Conservation (phyloP, 2,888 invertebrate species). For the Sisyra nigra region DNA sequence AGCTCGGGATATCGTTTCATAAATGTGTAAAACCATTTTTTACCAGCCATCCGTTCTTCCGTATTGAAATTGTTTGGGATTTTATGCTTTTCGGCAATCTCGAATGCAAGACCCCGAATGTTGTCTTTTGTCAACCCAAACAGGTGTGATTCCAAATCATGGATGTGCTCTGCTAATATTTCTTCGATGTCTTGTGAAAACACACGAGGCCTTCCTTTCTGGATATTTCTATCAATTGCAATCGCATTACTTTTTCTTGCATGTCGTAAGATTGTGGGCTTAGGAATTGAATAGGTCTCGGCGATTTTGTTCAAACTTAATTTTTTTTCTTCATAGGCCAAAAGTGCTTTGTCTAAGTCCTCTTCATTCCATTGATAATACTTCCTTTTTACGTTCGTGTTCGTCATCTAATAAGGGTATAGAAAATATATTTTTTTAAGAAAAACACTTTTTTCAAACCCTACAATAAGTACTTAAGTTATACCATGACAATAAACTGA, state of each 20-base stretch:
- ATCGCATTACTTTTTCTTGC: slow-evolving; percentile 11
- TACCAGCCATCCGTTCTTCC: slow-evolving; percentile 10
- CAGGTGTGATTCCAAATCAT: slow-evolving; percentile 11
- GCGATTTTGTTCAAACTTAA: slow-evolving; percentile 11
- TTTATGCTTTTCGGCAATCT: slow-evolving; percentile 11
- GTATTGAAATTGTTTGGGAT: slow-evolving; percentile 10
- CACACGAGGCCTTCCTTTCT: slow-evolving; percentile 7
- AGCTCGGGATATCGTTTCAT: slow-evolving; percentile 13
- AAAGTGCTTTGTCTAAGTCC: slow-evolving; percentile 10
- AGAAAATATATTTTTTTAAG: slow-evolving; percentile 1
- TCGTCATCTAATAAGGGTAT: neutral
- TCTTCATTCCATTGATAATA: slow-evolving; percentile 10
- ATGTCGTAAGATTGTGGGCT: slow-evolving; percentile 12
- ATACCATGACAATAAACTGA: no score
- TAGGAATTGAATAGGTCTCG: slow-evolving; percentile 11
- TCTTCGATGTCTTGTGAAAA: slow-evolving; percentile 11
- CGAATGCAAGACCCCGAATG: slow-evolving; percentile 10
- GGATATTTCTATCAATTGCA: slow-evolving; percentile 11
- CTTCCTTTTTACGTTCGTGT: slow-evolving; percentile 6
- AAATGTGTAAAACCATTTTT: slow-evolving; percentile 10
- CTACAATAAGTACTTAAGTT: no score
- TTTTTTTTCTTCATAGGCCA: slow-evolving; percentile 10
- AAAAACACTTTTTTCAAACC: no score
- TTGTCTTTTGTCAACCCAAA: slow-evolving; percentile 11
- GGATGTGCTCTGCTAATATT: slow-evolving; percentile 12